These are phyloP conservation scores for Caenorhabditis brenneri DNA, from an alignment of 1,140 invertebrate species.

Conservation along the genomic window DNA sequence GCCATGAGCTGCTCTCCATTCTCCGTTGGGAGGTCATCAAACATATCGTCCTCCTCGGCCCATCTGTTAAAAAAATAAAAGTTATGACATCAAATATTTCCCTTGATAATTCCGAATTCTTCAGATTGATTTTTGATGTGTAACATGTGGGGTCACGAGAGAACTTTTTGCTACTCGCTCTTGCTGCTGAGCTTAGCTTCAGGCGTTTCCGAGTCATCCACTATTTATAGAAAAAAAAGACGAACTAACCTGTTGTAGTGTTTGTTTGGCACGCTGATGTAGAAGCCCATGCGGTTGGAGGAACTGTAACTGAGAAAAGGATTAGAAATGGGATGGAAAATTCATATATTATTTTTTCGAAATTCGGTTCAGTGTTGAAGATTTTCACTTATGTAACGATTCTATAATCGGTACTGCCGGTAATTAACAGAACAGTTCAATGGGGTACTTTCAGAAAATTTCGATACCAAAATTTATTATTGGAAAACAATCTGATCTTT, in stretches of 20 bases:
- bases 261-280: constrained; percentile 23
- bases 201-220: background rate
- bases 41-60: constrained; percentile 31
- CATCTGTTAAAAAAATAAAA: constrained; percentile 12
- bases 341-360: too few relatives aligned
- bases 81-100: constrained; percentile 11
- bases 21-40: constrained; percentile 36
- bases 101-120: background rate
- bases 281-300: background rate
- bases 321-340: too few relatives aligned
- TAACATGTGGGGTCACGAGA: background rate
- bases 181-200: background rate
- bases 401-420: too few relatives aligned
- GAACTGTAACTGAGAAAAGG: background rate
- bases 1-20: constrained; percentile 29
- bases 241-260: constrained; percentile 23
- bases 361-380: too few relatives aligned
- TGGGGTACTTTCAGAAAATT: too few relatives aligned
- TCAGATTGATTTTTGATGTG: background rate
- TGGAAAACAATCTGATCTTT: too few relatives aligned
- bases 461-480: too few relatives aligned
- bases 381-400: too few relatives aligned
- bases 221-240: background rate
- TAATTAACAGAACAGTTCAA: too few relatives aligned
- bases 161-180: background rate